phyloP scores from a whole-genome alignment of 2,888 invertebrate genomes.

The Tineola bisselliella region DNA sequence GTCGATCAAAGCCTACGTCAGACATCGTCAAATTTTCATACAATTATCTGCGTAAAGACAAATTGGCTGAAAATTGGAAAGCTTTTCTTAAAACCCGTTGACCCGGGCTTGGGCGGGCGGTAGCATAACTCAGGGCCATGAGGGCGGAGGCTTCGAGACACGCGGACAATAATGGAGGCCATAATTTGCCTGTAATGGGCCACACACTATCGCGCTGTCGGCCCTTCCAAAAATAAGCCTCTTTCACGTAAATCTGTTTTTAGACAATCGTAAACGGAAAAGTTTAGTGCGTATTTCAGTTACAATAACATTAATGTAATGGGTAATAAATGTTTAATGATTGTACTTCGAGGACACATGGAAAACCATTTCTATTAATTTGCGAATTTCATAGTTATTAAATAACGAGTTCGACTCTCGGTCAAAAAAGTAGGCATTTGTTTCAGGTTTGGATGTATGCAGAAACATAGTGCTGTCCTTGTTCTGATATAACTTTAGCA shows the following conservation, averaged over 20 bases:
- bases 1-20: constrained; percentile 7
- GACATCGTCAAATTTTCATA: constrained; percentile 6
- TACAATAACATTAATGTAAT: constrained; percentile 2
- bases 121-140: constrained; percentile 48
- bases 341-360: background rate
- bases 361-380: no score
- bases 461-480: no score
- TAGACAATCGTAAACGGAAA: constrained; percentile 10
- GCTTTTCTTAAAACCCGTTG: constrained; percentile 43
- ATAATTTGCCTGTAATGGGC: constrained; percentile 65
- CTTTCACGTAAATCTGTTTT: constrained; percentile 33
- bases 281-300: background rate
- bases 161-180: constrained; percentile 58
- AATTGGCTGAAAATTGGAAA: constrained; percentile 12
- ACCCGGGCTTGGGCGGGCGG: constrained; percentile 32
- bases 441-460: no score
- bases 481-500: no score
- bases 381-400: no score
- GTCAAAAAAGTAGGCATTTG: no score
- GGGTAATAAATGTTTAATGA: background rate
- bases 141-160: constrained; percentile 36
- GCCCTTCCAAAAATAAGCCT: constrained; percentile 59
- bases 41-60: constrained; percentile 3
- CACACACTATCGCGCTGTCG: constrained; percentile 65
- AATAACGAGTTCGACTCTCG: no score